Base-by-base conservation (phyloP, 2,113 vertebrate genomes). In the Sorex fumeus region DNA sequence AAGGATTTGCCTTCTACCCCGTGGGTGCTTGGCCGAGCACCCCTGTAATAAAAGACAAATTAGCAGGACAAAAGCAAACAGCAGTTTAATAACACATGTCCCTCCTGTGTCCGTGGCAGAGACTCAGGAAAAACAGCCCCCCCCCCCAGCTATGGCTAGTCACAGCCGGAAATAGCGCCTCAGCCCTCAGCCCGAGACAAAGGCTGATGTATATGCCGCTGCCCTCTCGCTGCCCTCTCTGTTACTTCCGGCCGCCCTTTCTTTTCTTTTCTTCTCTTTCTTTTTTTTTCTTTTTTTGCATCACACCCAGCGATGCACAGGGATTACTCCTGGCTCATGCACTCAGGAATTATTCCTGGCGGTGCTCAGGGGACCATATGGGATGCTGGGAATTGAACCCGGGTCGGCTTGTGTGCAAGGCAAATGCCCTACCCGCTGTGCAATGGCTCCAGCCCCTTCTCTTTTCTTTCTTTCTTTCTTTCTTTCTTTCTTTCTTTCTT, bases 31-130 rank as follows among this genome's bases (percentile, higher is more conserved):
- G 80, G 40, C 43, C 72, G 66, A 79, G 43, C 60, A 21, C 32
- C 10, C 32, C 53, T 32, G 10, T 93, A 60, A 70, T 69, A 32
- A 88, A 88, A 88, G 40, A 47, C 69, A 82, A 78, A 27, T 36
- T 77, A 83, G 34, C 12, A 60, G 45, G 25, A 75, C 45, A 36
- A 82, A 82, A 69, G 23, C 53, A 70, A 60, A 40, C 28, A 83
- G 60, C 47, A 77, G 47, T 60, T 93, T 93, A 84, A 32, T 79
- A 72, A 40, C 32, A 28, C 53, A 8, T 32, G 40, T 76, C 21
- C 66, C 23, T 89, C 57, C 43, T 53, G 72, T 25, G 5, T 43
- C 64, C 13, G 6, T 15, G 32, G 69, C 60, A 76, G 60, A 84
- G 72, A 60, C 43, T 25, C 36, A 76, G 62, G 53, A 64, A 93